phyloP scores from a whole-genome alignment of 1,140 invertebrate species.

The Aphelinus certus region DNA sequence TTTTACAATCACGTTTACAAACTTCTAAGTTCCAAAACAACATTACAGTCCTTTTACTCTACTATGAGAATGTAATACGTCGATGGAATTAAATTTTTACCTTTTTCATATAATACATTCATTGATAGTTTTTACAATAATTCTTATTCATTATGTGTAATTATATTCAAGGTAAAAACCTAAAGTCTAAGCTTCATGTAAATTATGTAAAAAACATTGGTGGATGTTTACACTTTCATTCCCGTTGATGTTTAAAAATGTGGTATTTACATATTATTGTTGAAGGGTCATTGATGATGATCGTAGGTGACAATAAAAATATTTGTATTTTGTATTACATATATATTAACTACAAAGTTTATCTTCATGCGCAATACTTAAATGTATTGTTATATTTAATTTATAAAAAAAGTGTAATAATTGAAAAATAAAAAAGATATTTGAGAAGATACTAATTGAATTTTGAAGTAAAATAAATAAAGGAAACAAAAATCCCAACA shows the following conservation, averaged over 20 bases:
- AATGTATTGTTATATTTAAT: slow-evolving; percentile 7
- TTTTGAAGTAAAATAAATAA: slow-evolving; percentile 38
- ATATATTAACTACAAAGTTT: slow-evolving; percentile 30
- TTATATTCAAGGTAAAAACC: slow-evolving; percentile 32
- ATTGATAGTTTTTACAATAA: slow-evolving; percentile 21
- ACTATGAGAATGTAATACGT: slow-evolving; percentile 20
- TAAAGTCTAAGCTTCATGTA: slow-evolving; percentile 31
- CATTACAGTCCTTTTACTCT: slow-evolving; percentile 21
- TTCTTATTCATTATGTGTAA: slow-evolving; percentile 14
- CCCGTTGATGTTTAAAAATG: slow-evolving; percentile 26
- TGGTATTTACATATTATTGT: slow-evolving; percentile 37
- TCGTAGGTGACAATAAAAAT: slow-evolving; percentile 37
- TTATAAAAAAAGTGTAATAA: slow-evolving; percentile 4
- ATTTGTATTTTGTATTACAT: slow-evolving; percentile 28
- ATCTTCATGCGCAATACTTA: slow-evolving; percentile 19
- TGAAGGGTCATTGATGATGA: slow-evolving; percentile 25
- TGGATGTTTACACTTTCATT: slow-evolving; percentile 34
- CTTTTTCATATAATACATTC: background rate
- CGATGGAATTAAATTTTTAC: slow-evolving; percentile 23
- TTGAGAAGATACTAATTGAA: slow-evolving; percentile 3
- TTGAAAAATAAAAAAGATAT: background rate
- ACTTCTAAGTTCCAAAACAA: background rate
- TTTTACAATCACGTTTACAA: slow-evolving; percentile 34
- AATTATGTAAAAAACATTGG: slow-evolving; percentile 34
- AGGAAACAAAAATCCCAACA: slow-evolving; percentile 38